phyloP scores from a whole-genome alignment of 2,113 vertebrate genomes.

The Menidia beryllina region DNA sequence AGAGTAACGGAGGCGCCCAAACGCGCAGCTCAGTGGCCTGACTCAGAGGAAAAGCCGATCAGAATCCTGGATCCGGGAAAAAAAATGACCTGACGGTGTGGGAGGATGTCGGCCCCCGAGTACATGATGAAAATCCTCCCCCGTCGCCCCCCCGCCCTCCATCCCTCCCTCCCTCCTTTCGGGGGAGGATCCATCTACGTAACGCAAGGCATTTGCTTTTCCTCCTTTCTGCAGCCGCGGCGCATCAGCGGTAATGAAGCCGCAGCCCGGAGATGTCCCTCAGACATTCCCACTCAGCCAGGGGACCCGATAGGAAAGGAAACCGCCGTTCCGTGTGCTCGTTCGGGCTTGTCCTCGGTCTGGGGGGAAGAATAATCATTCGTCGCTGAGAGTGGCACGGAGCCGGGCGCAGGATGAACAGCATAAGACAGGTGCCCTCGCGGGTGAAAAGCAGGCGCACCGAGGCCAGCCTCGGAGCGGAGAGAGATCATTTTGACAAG shows the following conservation, averaged over 20 bases:
- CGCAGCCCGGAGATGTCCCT: slow-evolving; percentile 35
- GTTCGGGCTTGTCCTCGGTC: neutral
- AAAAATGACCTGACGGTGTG: neutral
- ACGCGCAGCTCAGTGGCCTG: too few relatives aligned
- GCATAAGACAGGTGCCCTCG: slow-evolving; percentile 88
- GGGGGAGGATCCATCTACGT: slow-evolving; percentile 62
- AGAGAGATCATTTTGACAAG: slow-evolving; percentile 94
- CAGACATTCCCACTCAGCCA: too few relatives aligned
- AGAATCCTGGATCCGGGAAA: neutral
- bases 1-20: neutral
- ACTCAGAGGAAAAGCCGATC: neutral
- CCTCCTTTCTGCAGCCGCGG: slow-evolving; percentile 49
- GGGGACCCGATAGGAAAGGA: neutral
- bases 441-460: slow-evolving; percentile 87
- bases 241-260: slow-evolving; percentile 35
- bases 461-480: slow-evolving; percentile 89
- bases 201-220: slow-evolving; percentile 36
- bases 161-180: slow-evolving; percentile 55
- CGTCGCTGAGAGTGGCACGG: neutral
- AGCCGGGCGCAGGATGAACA: slow-evolving; percentile 88
- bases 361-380: neutral
- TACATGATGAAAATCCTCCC: slow-evolving; percentile 39
- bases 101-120: slow-evolving; percentile 7
- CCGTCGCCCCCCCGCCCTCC: too few relatives aligned
- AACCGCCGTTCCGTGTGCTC: neutral